Percentiles rank a stretch among this genome's conserved stretches.
Conservation (phyloP, 2,113 vertebrate species). For the Illadopsis cleaveri region DNA sequence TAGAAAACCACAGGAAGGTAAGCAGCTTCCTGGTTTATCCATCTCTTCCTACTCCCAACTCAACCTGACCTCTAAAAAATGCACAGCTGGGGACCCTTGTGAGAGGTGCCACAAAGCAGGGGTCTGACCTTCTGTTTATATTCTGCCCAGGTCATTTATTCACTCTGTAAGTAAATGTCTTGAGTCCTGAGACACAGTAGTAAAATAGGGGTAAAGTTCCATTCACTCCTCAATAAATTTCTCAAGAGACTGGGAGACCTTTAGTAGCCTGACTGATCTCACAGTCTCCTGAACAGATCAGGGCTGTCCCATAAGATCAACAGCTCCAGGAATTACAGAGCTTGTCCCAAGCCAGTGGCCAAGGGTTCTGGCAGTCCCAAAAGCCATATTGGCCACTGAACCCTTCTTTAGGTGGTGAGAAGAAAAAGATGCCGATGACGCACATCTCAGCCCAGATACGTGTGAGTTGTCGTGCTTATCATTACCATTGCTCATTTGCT, state of each 20-base stretch:
- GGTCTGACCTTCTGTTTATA: background rate
- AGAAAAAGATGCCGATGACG: background rate
- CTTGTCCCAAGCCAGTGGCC: background rate
- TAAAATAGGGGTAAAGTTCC: background rate
- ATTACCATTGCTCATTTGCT: conserved; percentile 41
- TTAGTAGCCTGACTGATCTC: background rate
- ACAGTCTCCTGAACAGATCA: background rate
- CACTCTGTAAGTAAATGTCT: background rate
- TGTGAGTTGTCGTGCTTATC: background rate
- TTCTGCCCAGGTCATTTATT: background rate
- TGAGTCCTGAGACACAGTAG: background rate
- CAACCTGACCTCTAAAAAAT: fast-evolving
- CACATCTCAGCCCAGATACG: background rate
- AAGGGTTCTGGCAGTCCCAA: background rate
- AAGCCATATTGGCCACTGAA: fast-evolving
- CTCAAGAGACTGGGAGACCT: background rate
- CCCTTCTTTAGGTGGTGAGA: background rate
- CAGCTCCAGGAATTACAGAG: background rate
- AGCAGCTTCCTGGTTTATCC: background rate
- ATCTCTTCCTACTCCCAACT: background rate
- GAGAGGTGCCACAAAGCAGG: background rate
- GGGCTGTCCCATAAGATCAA: background rate
- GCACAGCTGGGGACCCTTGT: background rate
- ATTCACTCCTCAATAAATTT: background rate
- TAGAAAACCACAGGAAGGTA: background rate